A percentile compares a stretch with the other conserved stretches of the same genome.
Conservation (phyloP, 2,113 vertebrate genomes). For the Elephas maximus region DNA sequence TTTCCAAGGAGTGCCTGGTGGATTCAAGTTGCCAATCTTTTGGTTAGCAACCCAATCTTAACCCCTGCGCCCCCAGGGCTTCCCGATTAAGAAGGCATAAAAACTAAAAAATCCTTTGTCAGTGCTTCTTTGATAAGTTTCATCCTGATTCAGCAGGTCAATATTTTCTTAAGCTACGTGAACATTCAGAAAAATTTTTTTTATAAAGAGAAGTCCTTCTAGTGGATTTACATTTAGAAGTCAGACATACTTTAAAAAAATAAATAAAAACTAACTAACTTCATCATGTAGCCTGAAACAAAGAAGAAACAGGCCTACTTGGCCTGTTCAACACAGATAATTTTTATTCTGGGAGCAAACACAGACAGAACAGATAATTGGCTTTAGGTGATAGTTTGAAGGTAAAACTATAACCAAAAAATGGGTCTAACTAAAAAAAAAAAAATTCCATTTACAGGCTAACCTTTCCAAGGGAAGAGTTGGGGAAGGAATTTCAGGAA, state of each 20-base stretch:
- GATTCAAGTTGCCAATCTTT: no score
- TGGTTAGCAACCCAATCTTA: no score
- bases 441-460: not conserved
- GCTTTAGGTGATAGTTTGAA: slow-evolving; percentile 19
- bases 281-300: not conserved
- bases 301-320: not conserved
- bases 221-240: not conserved
- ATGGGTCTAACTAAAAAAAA: not conserved
- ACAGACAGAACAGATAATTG: slow-evolving; percentile 20
- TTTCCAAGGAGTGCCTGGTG: no score
- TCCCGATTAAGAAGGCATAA: no score
- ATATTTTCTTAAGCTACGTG: not conserved
- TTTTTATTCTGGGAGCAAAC: not conserved
- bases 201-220: not conserved
- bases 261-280: not conserved
- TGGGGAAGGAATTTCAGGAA: not conserved
- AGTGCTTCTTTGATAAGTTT: not conserved
- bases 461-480: not conserved
- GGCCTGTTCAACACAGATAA: not conserved
- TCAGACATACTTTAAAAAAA: not conserved
- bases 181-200: not conserved
- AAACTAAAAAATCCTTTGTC: not conserved
- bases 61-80: no score
- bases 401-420: slow-evolving; percentile 55
- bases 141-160: not conserved